These are phyloP conservation scores for Tragelaphus scriptus DNA, from an alignment of 2,113 vertebrate genomes.

Conservation along the genomic window DNA sequence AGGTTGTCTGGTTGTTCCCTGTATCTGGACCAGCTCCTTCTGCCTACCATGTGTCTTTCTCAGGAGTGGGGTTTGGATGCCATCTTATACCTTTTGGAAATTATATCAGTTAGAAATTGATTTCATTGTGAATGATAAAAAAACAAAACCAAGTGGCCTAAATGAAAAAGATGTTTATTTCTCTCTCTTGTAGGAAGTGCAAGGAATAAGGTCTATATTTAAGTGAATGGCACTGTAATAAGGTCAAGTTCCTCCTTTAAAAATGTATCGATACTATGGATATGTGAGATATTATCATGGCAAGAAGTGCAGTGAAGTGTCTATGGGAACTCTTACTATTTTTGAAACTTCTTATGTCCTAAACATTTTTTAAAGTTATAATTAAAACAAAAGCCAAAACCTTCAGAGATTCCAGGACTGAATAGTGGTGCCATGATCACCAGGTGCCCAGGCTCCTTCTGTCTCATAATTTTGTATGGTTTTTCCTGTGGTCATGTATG, in stretches of 20 bases:
- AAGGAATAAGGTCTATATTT: neutral
- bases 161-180: neutral
- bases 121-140: neutral
- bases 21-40: neutral
- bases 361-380: neutral
- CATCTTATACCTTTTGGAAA: neutral
- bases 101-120: neutral
- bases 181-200: neutral
- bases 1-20: neutral
- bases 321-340: neutral
- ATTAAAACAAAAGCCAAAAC: neutral
- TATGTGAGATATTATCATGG: neutral
- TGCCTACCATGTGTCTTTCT: neutral
- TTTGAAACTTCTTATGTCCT: neutral
- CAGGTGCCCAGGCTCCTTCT: neutral
- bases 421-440: neutral
- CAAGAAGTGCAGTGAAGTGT: neutral
- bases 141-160: neutral
- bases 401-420: neutral
- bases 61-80: neutral
- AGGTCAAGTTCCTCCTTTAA: neutral
- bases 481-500: no score
- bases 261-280: neutral
- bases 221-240: neutral
- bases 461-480: neutral